Evolutionary conservation across 2,113 vertebrate genomes (phyloP), one percentile per base, ranked within the genome.

Genomic region (Strigops habroptila): DNA sequence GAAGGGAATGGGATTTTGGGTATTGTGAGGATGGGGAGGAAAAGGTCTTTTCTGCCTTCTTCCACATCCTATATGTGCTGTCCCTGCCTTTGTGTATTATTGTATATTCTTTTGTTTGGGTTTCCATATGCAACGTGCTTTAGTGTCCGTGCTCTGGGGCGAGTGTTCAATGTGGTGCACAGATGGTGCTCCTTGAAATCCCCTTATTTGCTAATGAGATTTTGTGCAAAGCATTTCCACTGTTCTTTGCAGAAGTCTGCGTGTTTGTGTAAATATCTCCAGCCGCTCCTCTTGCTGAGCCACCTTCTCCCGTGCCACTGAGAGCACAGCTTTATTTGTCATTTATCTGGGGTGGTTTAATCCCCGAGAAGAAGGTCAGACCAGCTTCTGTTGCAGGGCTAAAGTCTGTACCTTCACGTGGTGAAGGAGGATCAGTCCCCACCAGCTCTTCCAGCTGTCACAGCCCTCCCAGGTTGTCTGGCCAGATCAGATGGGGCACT

Each of bases 191-290:
- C 82, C 83, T 91, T 95, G 89, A 91, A 95, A 96, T 96, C 89
- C 86, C 7, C 6, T 95, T 96, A 88, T 96, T 97, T 97, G 91
- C 91, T 96, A 96, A 96, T 74, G 94, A 93, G 94, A 97, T 96
- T 96, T 96, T 75, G 84, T n/a, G 83, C 94, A 88, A 69, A 96
- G 91, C 15, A 0, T 91, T 91, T 80, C 91, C 83, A 85, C 77
- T 76, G 48, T 65, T 71, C 86, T 83, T 94, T 92, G 93, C 62
- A 90, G 23, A 70, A 79, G 62, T 33, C 84, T 71, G 43, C 0
- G 0, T 91, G 82, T 88, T 86, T 95, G 73, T 93, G 95, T 96
- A 84, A 95, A 91, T 48, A 75, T 17, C 51, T 33, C 86, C 74
- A 84, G 83, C 46, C 59, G 63, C 46, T 79, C 71, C 33, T 73